phyloP scores from a whole-genome alignment of 2,888 invertebrate species.

The Clanis bilineata region DNA sequence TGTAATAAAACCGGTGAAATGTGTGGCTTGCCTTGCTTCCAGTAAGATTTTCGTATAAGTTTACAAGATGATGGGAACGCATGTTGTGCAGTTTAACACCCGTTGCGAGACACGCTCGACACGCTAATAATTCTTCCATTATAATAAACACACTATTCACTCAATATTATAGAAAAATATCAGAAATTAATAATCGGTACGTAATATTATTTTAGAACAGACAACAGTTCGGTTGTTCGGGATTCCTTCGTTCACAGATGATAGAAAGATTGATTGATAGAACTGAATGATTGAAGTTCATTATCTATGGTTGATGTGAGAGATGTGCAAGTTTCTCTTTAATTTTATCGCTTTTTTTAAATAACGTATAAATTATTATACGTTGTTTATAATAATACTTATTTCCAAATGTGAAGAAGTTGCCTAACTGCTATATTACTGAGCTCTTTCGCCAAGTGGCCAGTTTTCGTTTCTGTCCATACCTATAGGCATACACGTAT shows the following conservation, averaged over 20 bases:
- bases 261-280: too few species aligned
- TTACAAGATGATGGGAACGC: conserved; percentile 42
- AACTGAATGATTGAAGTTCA: not conserved
- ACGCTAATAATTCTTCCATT: conserved; percentile 46
- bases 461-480: too few species aligned
- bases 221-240: not conserved
- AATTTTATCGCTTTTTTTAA: too few species aligned
- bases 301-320: not conserved
- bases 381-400: too few species aligned
- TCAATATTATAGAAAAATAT: not conserved
- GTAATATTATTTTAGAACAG: not conserved
- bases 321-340: too few species aligned
- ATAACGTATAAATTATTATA: too few species aligned
- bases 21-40: conserved; percentile 47
- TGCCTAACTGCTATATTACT: too few species aligned
- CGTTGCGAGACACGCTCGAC: conserved; percentile 54
- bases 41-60: conserved; percentile 49
- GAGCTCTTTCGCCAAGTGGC: too few species aligned
- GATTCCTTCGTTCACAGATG: too few species aligned
- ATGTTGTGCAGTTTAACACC: conserved; percentile 56
- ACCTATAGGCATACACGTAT: too few species aligned
- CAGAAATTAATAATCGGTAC: not conserved
- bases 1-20: too few species aligned
- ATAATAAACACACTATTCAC: conserved; percentile 19
- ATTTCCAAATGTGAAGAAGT: too few species aligned